Base-by-base conservation (phyloP, 1,140 invertebrate species). In the Pteromalus puparum region DNA sequence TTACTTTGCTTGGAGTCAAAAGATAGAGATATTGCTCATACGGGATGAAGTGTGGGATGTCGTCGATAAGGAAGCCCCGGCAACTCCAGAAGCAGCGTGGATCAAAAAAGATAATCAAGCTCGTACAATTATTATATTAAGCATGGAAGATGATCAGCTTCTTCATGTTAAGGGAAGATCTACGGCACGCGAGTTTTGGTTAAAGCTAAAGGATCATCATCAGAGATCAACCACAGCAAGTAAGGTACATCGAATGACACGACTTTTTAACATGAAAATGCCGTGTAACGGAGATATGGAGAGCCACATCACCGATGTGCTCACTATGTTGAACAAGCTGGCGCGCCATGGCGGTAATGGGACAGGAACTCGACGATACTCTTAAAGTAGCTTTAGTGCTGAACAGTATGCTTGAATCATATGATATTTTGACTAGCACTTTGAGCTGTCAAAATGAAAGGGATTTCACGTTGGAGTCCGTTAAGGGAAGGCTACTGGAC, bases 11-110 rank as follows among this genome's bases (percentile, higher is more conserved):
- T 89, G 85, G 87, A 89, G 84, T 9, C 81, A 84, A n/a, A 87
- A 86, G 21, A 78, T 89, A 46, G 84, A 88, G 73, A 38, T 88
- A 1, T n/a, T 89, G 6, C 61, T 89, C 0, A 84, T 88, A 21
- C 84, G 86, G 38, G 86, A 87, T 65, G 83, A 87, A 15, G 53
- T 88, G 21, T 88, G 87, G 86, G 77, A 86, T 13, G 78, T 81
- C 2, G 46, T 86, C 0, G 53, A 24, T 75, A 21, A 83, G n/a
- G 87, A 73, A 30, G n/a, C n/a, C 15, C 72, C 80, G 53, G 24
- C 1, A n/a, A 1, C 1, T 2, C 12, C 13, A n/a, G 75, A 74
- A 42, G 61, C 30, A 34, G 61, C 53, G 13, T 85, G 83, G 79
- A 6, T 9, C 15, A 82, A 65, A 12, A 48, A 46, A 4, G 77